Evolutionary conservation across 2,113 vertebrate genomes (phyloP).

Genomic region (Epinephelus fuscoguttatus): DNA sequence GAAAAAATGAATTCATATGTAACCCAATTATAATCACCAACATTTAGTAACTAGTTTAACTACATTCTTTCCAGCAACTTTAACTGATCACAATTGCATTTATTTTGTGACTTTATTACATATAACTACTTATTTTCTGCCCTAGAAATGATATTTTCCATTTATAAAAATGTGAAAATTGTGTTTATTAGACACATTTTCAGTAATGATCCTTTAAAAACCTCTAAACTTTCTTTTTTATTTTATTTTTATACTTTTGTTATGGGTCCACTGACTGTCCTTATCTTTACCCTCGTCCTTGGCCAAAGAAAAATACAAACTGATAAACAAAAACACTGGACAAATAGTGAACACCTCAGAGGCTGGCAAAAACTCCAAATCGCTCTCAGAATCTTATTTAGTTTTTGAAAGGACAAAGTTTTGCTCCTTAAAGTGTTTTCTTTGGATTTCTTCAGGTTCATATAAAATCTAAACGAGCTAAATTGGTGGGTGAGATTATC

Average conservation of each 20-base stretch:
- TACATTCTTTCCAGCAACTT: no score
- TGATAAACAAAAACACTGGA: background rate
- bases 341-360: background rate
- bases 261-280: background rate
- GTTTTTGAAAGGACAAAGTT: background rate
- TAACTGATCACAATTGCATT: no score
- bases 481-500: background rate
- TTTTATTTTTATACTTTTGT: background rate
- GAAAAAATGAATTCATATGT: no score
- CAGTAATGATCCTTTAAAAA: slow-evolving; percentile 14
- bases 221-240: background rate
- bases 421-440: background rate
- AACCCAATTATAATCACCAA: no score
- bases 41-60: no score
- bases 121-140: no score
- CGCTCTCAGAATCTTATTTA: background rate
- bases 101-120: no score
- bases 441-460: background rate
- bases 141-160: slow-evolving; percentile 2
- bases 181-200: background rate
- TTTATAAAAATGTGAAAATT: background rate
- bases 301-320: slow-evolving; percentile 12
- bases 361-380: background rate
- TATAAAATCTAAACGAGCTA: background rate
- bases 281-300: slow-evolving; percentile 28